Evolutionary conservation across 2,797 vertebrate genomes (phyloP), one percentile per base, ranked within the genome.

Genomic region (Ibycter americanus): DNA sequence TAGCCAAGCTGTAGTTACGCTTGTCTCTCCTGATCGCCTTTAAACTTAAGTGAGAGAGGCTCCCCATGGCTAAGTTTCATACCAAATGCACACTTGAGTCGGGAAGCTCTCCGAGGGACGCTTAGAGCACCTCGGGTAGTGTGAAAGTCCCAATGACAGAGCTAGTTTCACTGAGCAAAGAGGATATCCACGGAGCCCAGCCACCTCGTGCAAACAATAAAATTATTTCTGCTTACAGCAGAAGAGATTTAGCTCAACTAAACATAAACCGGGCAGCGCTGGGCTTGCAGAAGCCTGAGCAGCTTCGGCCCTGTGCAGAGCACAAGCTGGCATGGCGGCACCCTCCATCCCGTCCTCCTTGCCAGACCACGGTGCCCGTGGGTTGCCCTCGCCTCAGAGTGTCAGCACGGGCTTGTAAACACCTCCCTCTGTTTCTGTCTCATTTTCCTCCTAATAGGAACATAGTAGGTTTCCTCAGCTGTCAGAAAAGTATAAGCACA

Each of bases 81-180:
- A 9, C 25, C 1, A 11, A 44, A 32, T 3, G 4, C 67, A 20
- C 5, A 1, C 14, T 29, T 1, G 13, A 40, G 36, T 17, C 10
- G 2, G 65, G 58, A 81, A 49, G 38, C 25, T 49, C n/a, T 20
- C 65, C 0, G 1, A n/a, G 44, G 61, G 47, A 51, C 6, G 1
- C 25, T 29, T 21, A 4, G 19, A 68, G 29, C 52, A 23, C 42
- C 47, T 34, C 52, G 1, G 76, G n/a, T 18, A 26, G 36, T 7
- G 32, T 8, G 40, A 59, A 46, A 82, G 40, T 65, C 20, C 58
- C 6, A 6, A 7, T 6, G 56, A 6, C 56, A 78, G 66, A 38
- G 12, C 27, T 21, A 2, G 5, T 63, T n/a, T 18, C 10, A 8
- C 62, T 3, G 36, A 47, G 20, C 1, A 4, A 4, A 25, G 51